These are phyloP conservation scores for Marasmarcha lunaedactyla DNA, from an alignment of 2,888 invertebrate genomes.

Conservation along the genomic window DNA sequence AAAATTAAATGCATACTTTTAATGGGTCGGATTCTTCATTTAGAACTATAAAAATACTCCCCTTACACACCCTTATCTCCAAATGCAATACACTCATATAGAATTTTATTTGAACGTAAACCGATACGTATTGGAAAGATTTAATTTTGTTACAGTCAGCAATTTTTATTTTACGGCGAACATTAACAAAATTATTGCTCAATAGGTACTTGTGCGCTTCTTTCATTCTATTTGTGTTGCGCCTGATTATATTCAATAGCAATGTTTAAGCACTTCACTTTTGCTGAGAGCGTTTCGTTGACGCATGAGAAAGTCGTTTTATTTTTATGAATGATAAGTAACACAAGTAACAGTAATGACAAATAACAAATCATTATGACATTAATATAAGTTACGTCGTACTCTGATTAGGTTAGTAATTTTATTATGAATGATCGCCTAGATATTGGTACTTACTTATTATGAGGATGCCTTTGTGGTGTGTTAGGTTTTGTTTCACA, in stretches of 20 bases:
- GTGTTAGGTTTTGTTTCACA: too few relatives aligned
- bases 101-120: conserved; percentile 48
- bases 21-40: too few relatives aligned
- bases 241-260: conserved; percentile 41
- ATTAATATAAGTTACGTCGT: too few relatives aligned
- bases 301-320: too few relatives aligned
- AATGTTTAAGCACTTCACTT: conserved; percentile 18
- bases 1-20: neutral
- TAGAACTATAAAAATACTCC: conserved; percentile 10
- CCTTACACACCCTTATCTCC: conserved; percentile 19
- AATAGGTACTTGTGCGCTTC: too few relatives aligned
- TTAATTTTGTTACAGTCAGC: conserved; percentile 52
- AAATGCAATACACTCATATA: conserved; percentile 32
- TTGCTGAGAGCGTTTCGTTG: conserved; percentile 17
- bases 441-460: too few relatives aligned
- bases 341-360: too few relatives aligned
- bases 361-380: too few relatives aligned
- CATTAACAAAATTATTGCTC: conserved; percentile 44
- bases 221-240: conserved; percentile 2
- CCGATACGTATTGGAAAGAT: conserved; percentile 39
- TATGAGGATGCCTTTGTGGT: too few relatives aligned
- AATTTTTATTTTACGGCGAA: conserved; percentile 51
- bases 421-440: too few relatives aligned
- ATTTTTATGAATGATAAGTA: too few relatives aligned
- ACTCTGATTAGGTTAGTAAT: too few relatives aligned